Base-by-base conservation (phyloP, 2,888 invertebrate genomes). In the Tetranychus truncatus region DNA sequence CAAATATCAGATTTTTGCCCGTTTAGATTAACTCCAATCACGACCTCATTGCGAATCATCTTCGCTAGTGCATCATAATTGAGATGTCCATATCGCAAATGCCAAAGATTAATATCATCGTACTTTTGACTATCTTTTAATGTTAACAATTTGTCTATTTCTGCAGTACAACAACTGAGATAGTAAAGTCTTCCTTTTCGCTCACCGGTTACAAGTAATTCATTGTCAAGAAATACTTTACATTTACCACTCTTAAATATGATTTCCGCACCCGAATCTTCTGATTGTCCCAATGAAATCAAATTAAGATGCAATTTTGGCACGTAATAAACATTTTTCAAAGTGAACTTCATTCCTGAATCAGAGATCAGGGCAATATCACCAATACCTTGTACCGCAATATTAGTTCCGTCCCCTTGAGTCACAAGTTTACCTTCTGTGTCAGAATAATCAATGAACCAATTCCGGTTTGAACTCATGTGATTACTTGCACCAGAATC, bases 401-500 rank as follows among this genome's bases (percentile, higher is more conserved):
- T 46, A 46, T 8, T 8, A 46, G 46, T 46, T 46, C 46, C 46
- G 9, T 46, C 46, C 7, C 46, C 46, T 46, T 46, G 46, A 46
- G 46, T 46, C 6, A 46, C 46, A 8, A 8, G 46, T 46, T 46
- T 46, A 46, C 46, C 46, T 46, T 46, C 9, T 8, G 46, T 46
- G 6, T 46, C 46, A 6, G 9, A 46, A 46, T 72, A 72, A 72
- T 72, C 21, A 8, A 34, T 24, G n/a, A 72, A 72, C 72, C 34
- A 72, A 44, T 24, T n/a, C 18, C 18, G 7, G n/a, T 20, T 20
- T 6, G 46, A 73, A 55, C 55, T 34, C 55, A 73, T 73, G n/a
- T 73, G 73, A 20, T 24, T 15, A 11, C 8, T 9, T 9, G 73
- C 73, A 73, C 73, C 73, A 18, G 73, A 73, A 20, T 73, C 73